Base-by-base conservation (phyloP, 2,888 invertebrate genomes). In the Stenotaenia linearis region DNA sequence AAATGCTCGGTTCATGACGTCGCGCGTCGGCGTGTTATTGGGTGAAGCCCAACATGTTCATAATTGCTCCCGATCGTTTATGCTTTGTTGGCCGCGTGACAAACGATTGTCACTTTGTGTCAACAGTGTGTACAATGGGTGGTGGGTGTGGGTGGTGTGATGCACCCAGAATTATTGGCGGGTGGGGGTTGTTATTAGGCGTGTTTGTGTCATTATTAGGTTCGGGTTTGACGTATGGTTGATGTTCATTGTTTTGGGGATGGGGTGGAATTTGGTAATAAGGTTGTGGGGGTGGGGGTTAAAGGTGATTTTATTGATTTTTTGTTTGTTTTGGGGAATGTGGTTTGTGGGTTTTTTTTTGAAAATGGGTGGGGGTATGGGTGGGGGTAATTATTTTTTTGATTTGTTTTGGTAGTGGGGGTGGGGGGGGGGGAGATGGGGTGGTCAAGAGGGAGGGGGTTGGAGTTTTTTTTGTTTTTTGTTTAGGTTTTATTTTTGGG, bases 71-170 rank as follows among this genome's bases (percentile, higher is more conserved):
- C 25, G 61, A 35, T 37, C 75, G 75, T 32, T 32, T 35, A 30
- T 75, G 32, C 37, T n/a, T 75, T 32, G 32, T 37, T 35, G 37
- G 75, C 75, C 75, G 30, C 32, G 75, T 75, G 75, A 75, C 37
- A 75, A 75, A 75, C 75, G 75, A 75, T 75, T 75, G 75, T 75
- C 75, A 75, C 75, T 75, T 75, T 75, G n/a, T 75, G 75, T 75
- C 75, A 75, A 75, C 75, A 32, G 10, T 37, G 10, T 37, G n/a
- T 32, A 32, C 75, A 75, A 75, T 37, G 18, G 18, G 21, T 15
- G 75, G 75, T 30, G n/a, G 12, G 45, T 3, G 45, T 7, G 6
- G 45, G 45, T 61, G 23, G 61, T 5, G 61, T 6, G 61, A 61
- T 61, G 9, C 25, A 61, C 61, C 61, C 61, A 61, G 61, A 61